Conservation (phyloP, 2,113 vertebrate genomes). For the Cyphomyrus discorhynchus region DNA sequence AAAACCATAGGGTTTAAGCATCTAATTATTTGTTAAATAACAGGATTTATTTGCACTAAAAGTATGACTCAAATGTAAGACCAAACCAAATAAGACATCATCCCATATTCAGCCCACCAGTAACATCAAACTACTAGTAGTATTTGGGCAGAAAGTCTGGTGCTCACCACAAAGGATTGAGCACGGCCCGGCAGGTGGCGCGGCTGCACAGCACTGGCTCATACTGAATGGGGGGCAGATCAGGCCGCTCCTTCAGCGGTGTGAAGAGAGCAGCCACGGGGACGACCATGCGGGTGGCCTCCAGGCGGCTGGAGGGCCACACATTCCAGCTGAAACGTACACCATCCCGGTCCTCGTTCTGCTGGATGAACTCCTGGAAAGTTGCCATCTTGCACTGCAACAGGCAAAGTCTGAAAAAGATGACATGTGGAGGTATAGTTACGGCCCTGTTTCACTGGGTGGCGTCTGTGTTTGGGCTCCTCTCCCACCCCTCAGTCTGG, state of each 20-base stretch:
- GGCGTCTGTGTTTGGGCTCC: not conserved
- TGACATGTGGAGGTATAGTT: not conserved
- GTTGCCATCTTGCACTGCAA: constrained; percentile 73
- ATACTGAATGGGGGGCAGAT: constrained; percentile 93
- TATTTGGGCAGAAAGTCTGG: not conserved
- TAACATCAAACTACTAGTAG: not conserved
- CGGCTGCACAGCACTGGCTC: constrained; percentile 93
- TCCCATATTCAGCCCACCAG: not conserved
- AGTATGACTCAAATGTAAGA: not conserved
- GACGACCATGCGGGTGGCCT: constrained; percentile 95
- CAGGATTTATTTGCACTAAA: not conserved
- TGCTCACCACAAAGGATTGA: constrained; percentile 90
- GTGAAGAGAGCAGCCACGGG: constrained; percentile 84
- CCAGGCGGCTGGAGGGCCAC: constrained; percentile 93
- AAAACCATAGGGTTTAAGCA: not conserved
- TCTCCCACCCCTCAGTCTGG: not conserved
- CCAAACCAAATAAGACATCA: not conserved
- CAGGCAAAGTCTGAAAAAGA: constrained; percentile 40
- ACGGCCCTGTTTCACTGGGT: not conserved
- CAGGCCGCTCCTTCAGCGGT: constrained; percentile 79
- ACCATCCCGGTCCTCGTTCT: constrained; percentile 94
- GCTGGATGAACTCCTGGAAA: constrained; percentile 92
- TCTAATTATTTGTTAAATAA: not conserved
- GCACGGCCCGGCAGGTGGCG: constrained; percentile 87
- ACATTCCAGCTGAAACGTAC: constrained; percentile 98